phyloP scores from a whole-genome alignment of 2,797 vertebrate genomes.

The Neosilurus hyrtlii region DNA sequence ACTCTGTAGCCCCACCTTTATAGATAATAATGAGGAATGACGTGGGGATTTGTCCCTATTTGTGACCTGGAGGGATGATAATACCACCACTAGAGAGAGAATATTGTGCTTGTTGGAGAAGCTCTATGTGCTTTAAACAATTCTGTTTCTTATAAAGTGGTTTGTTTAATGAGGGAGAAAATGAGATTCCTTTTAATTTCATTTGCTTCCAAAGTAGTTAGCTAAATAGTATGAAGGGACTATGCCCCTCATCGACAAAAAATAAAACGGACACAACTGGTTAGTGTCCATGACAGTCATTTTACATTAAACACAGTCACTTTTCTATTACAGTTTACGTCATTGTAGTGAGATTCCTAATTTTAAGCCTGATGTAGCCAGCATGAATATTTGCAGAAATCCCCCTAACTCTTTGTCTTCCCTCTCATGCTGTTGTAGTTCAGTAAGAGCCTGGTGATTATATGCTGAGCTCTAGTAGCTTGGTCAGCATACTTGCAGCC shows the following conservation, averaged over 20 bases:
- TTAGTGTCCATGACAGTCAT: constrained; percentile 22
- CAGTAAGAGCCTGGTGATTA: constrained; percentile 12
- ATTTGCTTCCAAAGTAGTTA: constrained; percentile 20
- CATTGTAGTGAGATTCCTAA: not conserved
- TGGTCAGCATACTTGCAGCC: constrained; percentile 23
- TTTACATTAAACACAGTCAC: not conserved
- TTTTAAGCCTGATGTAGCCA: not conserved
- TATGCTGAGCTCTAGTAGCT: constrained; percentile 22
- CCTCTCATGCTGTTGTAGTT: not conserved
- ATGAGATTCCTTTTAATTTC: constrained; percentile 28
- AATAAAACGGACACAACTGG: not conserved
- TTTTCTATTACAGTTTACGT: not conserved
- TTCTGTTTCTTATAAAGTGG: constrained; percentile 7
- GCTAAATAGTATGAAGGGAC: constrained; percentile 2
- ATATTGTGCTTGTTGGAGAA: not conserved
- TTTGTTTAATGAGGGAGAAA: constrained; percentile 29
- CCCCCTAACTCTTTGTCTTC: constrained; percentile 15
- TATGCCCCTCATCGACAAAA: constrained; percentile 1
- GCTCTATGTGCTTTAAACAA: not conserved
- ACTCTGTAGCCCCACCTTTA: constrained; percentile 5
- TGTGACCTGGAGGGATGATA: not conserved
- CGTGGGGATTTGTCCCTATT: not conserved
- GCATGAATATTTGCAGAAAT: not conserved
- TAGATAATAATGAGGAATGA: not conserved
- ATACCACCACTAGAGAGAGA: not conserved